Conservation (phyloP, 2,888 invertebrate species). For the Ormyrus nitidulus region DNA sequence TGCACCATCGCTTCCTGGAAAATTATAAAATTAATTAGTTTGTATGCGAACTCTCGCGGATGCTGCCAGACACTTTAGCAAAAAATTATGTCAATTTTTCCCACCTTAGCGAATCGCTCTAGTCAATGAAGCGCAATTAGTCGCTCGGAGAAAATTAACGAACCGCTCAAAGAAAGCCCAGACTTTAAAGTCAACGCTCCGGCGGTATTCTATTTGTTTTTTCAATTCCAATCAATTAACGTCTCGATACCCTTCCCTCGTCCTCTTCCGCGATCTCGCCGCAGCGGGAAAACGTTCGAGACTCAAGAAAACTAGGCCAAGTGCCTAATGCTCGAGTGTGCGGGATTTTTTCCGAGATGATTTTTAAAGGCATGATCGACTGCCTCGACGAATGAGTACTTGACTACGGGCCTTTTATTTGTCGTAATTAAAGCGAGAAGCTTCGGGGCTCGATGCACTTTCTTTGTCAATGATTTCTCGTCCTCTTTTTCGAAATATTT, state of each 20-base stretch:
- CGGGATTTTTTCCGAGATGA: neutral
- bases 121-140: constrained; percentile 26
- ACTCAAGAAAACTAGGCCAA: constrained; percentile 28
- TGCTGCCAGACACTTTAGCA: too few relatives aligned
- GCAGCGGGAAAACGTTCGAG: neutral
- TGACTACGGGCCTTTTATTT: neutral
- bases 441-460: constrained; percentile 4
- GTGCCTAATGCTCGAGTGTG: constrained; percentile 17
- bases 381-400: constrained; percentile 9
- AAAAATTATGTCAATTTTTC: too few relatives aligned
- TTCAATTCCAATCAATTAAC: constrained; percentile 45
- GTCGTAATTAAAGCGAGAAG: constrained; percentile 14
- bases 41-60: too few relatives aligned
- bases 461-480: constrained; percentile 3
- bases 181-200: constrained; percentile 17
- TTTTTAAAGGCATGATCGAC: neutral
- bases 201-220: constrained; percentile 24
- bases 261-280: neutral
- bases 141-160: constrained; percentile 10
- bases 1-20: too few relatives aligned
- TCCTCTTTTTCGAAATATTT: neutral
- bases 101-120: neutral
- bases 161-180: constrained; percentile 22
- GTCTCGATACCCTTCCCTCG: constrained; percentile 4
- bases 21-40: too few relatives aligned